These are phyloP conservation scores for Lacanobia oleracea DNA, from an alignment of 2,888 invertebrate species.

Conservation along the genomic window DNA sequence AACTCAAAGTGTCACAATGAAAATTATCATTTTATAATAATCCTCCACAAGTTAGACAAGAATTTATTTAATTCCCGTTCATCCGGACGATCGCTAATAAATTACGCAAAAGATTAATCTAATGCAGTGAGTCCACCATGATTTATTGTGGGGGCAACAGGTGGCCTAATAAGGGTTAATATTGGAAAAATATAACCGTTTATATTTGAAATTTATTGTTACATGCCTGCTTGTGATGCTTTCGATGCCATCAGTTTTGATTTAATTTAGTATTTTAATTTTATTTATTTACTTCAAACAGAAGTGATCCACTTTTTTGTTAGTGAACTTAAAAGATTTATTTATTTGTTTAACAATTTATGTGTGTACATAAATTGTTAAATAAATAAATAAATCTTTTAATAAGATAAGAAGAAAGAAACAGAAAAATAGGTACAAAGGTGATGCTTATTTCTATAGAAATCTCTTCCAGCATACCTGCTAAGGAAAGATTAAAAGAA, in stretches of 20 bases:
- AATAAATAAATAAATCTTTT: too few species aligned
- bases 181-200: conserved; percentile 59
- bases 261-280: too few species aligned
- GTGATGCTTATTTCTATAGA: too few species aligned
- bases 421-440: too few species aligned
- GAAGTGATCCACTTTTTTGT: too few species aligned
- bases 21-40: conserved; percentile 52
- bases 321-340: too few species aligned
- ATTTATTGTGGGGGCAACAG: conserved; percentile 68
- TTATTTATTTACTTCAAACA: too few species aligned
- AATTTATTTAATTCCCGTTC: conserved; percentile 62
- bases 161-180: conserved; percentile 65
- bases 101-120: conserved; percentile 68
- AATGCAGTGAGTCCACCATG: conserved; percentile 63
- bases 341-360: too few species aligned
- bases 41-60: conserved; percentile 46
- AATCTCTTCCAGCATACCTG: too few species aligned
- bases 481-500: too few species aligned
- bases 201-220: conserved; percentile 42
- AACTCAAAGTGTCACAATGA: conserved; percentile 21
- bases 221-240: conserved; percentile 2
- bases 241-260: not conserved
- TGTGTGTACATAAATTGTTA: too few species aligned
- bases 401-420: too few species aligned
- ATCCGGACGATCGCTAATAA: conserved; percentile 63